These are phyloP conservation scores for Dipus sagitta DNA, from an alignment of 2,797 vertebrate species.

Conservation along the genomic window DNA sequence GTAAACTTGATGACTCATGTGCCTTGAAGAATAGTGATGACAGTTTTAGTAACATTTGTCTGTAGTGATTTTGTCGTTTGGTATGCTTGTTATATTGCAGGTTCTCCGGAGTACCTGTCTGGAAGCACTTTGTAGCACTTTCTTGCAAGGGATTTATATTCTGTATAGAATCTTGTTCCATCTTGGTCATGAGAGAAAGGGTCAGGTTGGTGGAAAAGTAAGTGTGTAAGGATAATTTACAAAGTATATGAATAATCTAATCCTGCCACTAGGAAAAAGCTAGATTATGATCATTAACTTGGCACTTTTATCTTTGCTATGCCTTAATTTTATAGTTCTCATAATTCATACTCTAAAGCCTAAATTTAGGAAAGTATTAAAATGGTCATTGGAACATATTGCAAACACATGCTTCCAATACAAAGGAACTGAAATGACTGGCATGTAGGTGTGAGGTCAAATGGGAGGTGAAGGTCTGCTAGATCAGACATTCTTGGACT, in stretches of 20 bases:
- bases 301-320: conserved; percentile 6
- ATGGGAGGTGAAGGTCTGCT: neutral
- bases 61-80: neutral
- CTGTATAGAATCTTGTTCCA: neutral
- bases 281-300: neutral
- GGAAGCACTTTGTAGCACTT: conserved; percentile 26
- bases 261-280: neutral
- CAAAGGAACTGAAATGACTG: neutral
- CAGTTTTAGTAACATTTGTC: conserved; percentile 33
- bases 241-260: neutral
- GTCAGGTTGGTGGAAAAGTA: neutral
- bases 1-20: conserved; percentile 16
- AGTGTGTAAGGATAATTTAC: neutral
- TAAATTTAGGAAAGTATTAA: conserved; percentile 33
- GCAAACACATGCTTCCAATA: neutral
- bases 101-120: conserved; percentile 28
- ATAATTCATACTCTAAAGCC: neutral
- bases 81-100: conserved; percentile 26
- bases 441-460: neutral
- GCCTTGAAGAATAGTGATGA: neutral
- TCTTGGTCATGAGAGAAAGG: neutral
- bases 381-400: conserved; percentile 20
- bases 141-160: conserved; percentile 41
- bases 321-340: conserved; percentile 20
- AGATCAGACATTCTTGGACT: neutral